Conservation (phyloP, 2,888 invertebrate species). For the Diaphora mendica region DNA sequence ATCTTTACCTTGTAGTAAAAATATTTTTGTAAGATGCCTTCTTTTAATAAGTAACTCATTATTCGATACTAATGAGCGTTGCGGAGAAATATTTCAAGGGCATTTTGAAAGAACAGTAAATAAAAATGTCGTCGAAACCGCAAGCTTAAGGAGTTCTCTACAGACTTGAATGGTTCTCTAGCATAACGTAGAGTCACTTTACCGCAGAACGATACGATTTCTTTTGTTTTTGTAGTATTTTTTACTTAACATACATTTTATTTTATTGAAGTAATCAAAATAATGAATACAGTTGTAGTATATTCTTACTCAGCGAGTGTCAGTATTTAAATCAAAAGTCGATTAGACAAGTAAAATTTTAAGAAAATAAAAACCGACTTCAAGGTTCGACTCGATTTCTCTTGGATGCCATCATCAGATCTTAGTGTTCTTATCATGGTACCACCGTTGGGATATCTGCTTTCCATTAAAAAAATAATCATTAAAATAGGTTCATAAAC, state of each 20-base stretch:
- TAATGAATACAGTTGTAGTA: neutral
- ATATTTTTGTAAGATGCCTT: conserved; percentile 16
- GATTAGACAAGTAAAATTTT: too few relatives aligned
- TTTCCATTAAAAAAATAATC: too few relatives aligned
- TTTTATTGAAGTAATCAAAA: neutral
- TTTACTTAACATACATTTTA: neutral
- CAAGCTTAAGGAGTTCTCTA: conserved; percentile 47
- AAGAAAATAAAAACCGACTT: too few relatives aligned
- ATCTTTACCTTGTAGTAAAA: neutral
- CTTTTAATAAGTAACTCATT: conserved; percentile 39
- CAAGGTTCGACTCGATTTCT: too few relatives aligned
- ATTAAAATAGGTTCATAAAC: too few relatives aligned
- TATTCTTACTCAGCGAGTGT: too few relatives aligned
- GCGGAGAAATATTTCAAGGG: conserved; percentile 38
- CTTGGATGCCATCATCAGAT: too few relatives aligned
- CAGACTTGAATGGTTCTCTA: conserved; percentile 41
- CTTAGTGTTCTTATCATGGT: too few relatives aligned
- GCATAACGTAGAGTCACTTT: conserved; percentile 41
- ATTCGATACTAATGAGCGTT: conserved; percentile 49
- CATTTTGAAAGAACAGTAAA: conserved; percentile 43
- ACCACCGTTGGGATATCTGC: too few relatives aligned
- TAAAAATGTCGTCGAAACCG: conserved; percentile 46
- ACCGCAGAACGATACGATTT: conserved; percentile 16
- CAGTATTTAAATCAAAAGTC: too few relatives aligned
- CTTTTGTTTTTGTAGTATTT: conserved; percentile 4